Conservation (phyloP, 2,113 vertebrate genomes). For the Atlantisia rogersi region DNA sequence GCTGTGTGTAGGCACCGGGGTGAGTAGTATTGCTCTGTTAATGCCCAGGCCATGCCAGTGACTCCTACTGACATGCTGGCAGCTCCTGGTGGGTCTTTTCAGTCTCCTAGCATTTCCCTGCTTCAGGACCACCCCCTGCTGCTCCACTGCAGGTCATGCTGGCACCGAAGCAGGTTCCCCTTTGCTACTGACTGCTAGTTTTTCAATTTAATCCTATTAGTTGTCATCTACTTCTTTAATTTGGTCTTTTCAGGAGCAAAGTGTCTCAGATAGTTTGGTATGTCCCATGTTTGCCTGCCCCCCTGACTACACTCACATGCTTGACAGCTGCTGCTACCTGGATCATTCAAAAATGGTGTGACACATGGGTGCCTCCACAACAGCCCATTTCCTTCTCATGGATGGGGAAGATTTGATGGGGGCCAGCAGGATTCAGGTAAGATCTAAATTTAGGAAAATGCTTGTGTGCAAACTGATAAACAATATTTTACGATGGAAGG, state of each 20-base stretch:
- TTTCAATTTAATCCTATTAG: neutral
- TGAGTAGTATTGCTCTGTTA: too few species aligned
- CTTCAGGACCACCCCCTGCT: too few species aligned
- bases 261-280: neutral
- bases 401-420: neutral
- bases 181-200: too few species aligned
- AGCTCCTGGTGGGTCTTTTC: too few species aligned
- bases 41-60: too few species aligned
- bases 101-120: too few species aligned
- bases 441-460: neutral
- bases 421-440: neutral
- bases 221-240: neutral
- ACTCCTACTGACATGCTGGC: too few species aligned
- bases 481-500: neutral
- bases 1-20: too few species aligned
- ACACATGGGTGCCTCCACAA: neutral
- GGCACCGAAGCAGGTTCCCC: too few species aligned
- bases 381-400: neutral
- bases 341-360: accelerated
- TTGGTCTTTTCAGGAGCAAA: accelerated
- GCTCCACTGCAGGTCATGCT: too few species aligned
- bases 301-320: neutral
- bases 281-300: accelerated
- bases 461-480: neutral
- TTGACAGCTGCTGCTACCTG: neutral